Base-by-base conservation (phyloP, 2,888 invertebrate species). In the Tubulanus polymorphus region DNA sequence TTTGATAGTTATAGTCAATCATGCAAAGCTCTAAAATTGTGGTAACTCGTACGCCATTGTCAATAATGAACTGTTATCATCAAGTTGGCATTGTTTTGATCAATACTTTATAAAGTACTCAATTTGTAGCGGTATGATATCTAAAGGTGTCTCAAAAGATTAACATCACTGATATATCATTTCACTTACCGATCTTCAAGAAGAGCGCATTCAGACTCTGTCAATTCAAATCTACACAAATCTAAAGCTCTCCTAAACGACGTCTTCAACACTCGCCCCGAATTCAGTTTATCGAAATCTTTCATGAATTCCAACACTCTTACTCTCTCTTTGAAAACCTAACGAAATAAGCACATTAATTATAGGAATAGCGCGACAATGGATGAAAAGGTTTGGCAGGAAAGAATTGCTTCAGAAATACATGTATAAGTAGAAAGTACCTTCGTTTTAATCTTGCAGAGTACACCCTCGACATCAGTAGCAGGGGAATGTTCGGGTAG, bases 211-310 rank as follows among this genome's bases (percentile, higher is more conserved):
- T 79, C 79, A 23, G 72, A 69, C 56, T 76, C 72, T 26, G 64
- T 67, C 45, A 79, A 64, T 48, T 74, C 73, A 60, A 79, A 69
- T 54, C 70, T 63, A 50, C 75, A 76, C 20, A 75, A 68, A 55
- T 71, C 74, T 20, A 79, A 63, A 18, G 78, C 78, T 59, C 79
- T 64, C 28, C 75, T 63, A 69, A 79, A 79, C 29, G 76, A 74
- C n/a, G 66, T 68, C 59, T 73, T 77, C 51, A 65, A 53, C 64
- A 79, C 70, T 35, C 74, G 62, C 6, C 78, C 78, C 28, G 73
- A 70, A n/a, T 73, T 66, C 26, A 78, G 63, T 53, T 79, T 79
- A 65, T 79, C 79, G 63, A 77, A 78, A 62, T 78, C 78, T 54
- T 65, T 70, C 69, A 79, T 70, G 64, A 73, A 78, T 54, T 79